Evolutionary conservation across 2,113 vertebrate species (phyloP).

Genomic region (Dromas ardeola): DNA sequence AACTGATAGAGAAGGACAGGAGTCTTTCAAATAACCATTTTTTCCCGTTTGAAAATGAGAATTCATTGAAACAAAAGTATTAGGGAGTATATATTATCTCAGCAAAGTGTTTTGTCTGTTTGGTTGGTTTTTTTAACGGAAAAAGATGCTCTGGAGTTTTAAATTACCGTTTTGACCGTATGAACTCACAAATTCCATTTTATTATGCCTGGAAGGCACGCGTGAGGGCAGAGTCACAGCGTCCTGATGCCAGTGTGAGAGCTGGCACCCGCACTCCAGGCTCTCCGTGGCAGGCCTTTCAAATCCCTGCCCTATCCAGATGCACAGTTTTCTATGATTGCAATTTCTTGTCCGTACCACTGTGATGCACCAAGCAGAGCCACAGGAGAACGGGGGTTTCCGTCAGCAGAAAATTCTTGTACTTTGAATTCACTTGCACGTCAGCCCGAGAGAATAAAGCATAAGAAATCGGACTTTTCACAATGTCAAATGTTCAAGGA

Average conservation of each 20-base stretch:
- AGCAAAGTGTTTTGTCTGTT: background rate
- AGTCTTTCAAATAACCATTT: background rate
- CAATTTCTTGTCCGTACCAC: background rate
- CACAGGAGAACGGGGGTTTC: background rate
- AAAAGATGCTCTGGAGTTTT: background rate
- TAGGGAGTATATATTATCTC: background rate
- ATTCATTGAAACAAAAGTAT: background rate
- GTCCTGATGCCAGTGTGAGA: background rate
- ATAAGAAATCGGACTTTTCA: background rate
- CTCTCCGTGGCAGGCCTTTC: background rate
- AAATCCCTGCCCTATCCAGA: background rate
- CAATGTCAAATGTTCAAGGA: background rate
- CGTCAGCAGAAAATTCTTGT: background rate
- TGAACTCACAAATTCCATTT: background rate
- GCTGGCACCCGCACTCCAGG: background rate
- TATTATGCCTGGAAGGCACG: background rate
- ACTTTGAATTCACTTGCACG: too few relatives aligned
- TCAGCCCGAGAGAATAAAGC: background rate
- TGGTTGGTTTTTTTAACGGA: background rate
- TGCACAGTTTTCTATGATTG: accelerated
- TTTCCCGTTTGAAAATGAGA: background rate
- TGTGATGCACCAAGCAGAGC: background rate
- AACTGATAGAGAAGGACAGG: background rate
- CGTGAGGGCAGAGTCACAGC: background rate
- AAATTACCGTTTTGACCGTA: background rate